Evolutionary conservation across 2,797 vertebrate genomes (phyloP).

Genomic region (Peromyscus nudipes): DNA sequence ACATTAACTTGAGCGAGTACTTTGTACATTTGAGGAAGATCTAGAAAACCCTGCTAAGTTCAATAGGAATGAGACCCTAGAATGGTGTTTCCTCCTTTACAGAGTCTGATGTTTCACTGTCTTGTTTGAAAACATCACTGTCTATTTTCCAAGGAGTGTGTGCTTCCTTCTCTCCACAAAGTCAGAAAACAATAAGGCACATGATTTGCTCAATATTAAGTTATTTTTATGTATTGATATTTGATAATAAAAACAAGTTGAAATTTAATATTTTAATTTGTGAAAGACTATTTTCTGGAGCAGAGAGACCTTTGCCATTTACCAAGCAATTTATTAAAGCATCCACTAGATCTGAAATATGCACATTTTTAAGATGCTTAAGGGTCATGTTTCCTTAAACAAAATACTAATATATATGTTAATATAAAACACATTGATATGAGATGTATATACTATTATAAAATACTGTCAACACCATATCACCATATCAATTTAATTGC

Average conservation of each 20-base stretch:
- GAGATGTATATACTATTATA: constrained; percentile 47
- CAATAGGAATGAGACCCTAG: not conserved
- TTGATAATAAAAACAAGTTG: constrained; percentile 35
- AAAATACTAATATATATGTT: constrained; percentile 30
- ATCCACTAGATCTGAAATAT: constrained; percentile 1
- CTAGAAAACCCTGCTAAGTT: not conserved
- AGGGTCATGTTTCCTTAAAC: not conserved
- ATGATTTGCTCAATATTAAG: constrained; percentile 43
- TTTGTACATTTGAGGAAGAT: not conserved
- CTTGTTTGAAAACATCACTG: not conserved
- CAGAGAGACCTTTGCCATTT: constrained; percentile 54
- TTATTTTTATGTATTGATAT: constrained; percentile 24
- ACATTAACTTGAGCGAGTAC: not conserved
- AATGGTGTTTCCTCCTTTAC: not conserved
- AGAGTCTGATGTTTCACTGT: not conserved
- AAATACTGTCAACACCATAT: not conserved
- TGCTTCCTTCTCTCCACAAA: not conserved
- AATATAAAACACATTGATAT: constrained; percentile 36
- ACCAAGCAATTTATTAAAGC: not conserved
- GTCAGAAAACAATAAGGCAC: not conserved
- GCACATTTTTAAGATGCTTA: not conserved
- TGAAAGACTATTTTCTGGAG: constrained; percentile 40
- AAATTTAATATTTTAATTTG: constrained; percentile 61
- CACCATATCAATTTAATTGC: constrained; percentile 28
- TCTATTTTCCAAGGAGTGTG: not conserved